A percentile compares a stretch with the other conserved stretches of the same genome.
These are phyloP conservation scores for Pristionchus maxplancki DNA, from an alignment of 2,888 invertebrate genomes.

Conservation along the genomic window DNA sequence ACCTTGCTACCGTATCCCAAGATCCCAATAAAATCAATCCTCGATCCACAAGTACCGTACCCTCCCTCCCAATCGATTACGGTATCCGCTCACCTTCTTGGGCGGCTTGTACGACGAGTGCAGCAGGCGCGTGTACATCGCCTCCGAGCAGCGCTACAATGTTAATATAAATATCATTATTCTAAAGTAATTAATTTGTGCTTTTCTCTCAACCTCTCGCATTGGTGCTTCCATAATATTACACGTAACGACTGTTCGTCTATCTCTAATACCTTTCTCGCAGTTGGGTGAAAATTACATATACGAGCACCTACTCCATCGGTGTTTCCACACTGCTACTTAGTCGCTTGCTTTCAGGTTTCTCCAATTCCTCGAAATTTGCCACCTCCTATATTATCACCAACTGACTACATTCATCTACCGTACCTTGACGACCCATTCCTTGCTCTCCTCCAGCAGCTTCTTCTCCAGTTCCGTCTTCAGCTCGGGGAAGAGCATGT, in stretches of 20 bases:
- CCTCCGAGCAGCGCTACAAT: constrained; percentile 52
- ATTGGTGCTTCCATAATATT: background rate
- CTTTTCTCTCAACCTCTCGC: background rate
- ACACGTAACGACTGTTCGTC: no score
- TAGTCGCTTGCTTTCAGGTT: no score
- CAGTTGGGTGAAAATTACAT: no score
- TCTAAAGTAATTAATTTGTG: background rate
- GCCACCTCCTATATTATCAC: background rate
- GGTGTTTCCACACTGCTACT: background rate
- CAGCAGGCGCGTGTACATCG: constrained; percentile 56
- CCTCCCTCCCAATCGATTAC: background rate
- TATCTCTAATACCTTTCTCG: no score
- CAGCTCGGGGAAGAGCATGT: constrained; percentile 91
- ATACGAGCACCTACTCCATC: background rate
- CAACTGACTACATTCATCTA: constrained; percentile 22
- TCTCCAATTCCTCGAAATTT: no score
- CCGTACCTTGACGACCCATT: constrained; percentile 78
- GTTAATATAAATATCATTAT: no score
- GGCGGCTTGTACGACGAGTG: constrained; percentile 74
- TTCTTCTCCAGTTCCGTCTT: constrained; percentile 88
- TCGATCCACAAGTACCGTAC: background rate
- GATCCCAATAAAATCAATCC: background rate
- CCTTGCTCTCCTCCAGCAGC: constrained; percentile 89
- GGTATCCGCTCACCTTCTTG: constrained; percentile 79
- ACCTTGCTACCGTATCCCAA: background rate